Base-by-base conservation (phyloP, 2,113 vertebrate genomes). In the Phasianus colchicus region DNA sequence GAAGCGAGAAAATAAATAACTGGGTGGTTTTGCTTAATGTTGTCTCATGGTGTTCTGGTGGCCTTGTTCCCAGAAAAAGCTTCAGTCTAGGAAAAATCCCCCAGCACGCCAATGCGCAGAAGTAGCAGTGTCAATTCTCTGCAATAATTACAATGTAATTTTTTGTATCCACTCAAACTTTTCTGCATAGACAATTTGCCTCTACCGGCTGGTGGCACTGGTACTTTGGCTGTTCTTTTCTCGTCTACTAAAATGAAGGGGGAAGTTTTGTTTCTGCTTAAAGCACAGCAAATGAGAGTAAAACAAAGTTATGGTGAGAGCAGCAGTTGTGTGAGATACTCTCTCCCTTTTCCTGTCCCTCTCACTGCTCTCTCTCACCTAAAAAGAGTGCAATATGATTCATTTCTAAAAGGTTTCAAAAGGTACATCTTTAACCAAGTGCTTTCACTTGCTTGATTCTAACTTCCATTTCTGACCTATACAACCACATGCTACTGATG, bases 1-100 rank as follows among this genome's bases (percentile, higher is more conserved):
- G 93, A 96, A 92, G 88, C 55, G 45, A 97, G 93, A 97, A 95
- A 94, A 96, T 84, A 94, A 83, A 74, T 92, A 91, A 85, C 94
- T 93, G 84, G 85, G 74, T 88, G 89, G 83, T 76, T 96, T 92
- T 73, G 54, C 63, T 92, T 93, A 76, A 87, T 86, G 95, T 93
- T 87, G 75, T 86, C 75, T 90, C 83, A 19, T 86, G 83, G 95
- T 96, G 85, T 86, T 92, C 30, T 90, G 57, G 76, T 92, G 90
- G 93, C 83, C 90, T 88, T 60, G 24, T 73, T 92, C 67, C 85
- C 89, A 94, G 67, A 71, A 85, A 79, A 88, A 85, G 29, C 55
- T 86, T 82, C 83, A 43, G 3, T 50, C 71, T 60, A 86, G 79
- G 78, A 95, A 82, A 96, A 87, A 47, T 55, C 43, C 32, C 89